Evolutionary conservation across 2,888 invertebrate genomes (phyloP), one percentile per base, ranked within the genome.

Genomic region (Eupithecia insigniata): DNA sequence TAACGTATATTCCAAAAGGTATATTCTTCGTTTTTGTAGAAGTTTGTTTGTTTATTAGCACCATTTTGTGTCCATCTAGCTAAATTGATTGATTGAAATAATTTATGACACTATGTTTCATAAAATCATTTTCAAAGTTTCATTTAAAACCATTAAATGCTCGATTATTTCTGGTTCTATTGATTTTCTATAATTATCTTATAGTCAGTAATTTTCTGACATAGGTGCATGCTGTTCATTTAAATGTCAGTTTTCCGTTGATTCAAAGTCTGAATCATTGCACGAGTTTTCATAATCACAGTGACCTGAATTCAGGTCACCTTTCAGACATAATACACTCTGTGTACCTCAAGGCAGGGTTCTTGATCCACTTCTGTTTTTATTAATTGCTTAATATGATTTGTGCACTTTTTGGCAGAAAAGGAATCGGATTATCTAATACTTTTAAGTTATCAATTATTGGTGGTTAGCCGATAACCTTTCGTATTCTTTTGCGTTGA

Each of bases 81-180:
- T 60, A 95, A 91, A 74, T 89, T 86, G 43, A 95, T 92, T 39
- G 95, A 91, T 75, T 90, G 90, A 62, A 92, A 79, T 77, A 96
- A 89, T 81, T 95, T 89, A 72, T 86, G 88, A 81, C 96, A 95
- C 68, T 92, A 88, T 66, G 96, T 89, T 82, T 95, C 95, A 84
- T 86, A 82, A 96, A 95, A 83, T 95, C 94, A 71, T 95, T 90
- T 86, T 95, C 94, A 58, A n/a, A 95, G 78, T 61, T 88, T 93
- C 87, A 95, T 91, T 74, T 95, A 88, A 79, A 95, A 94, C 96
- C 96, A 96, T 85, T 36, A 92, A 93, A 22, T 81, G 82, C 39
- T 86, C 86, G 46, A 71, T 67, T 65, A 78, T 78, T 74, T 82
- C 69, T 26, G 67, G 64, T 62, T 66, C 58, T 32, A 70, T 34